Evolutionary conservation across 1,140 invertebrate genomes (phyloP), one percentile per base, ranked within the genome.

Genomic region (Calliopsis andreniformis): DNA sequence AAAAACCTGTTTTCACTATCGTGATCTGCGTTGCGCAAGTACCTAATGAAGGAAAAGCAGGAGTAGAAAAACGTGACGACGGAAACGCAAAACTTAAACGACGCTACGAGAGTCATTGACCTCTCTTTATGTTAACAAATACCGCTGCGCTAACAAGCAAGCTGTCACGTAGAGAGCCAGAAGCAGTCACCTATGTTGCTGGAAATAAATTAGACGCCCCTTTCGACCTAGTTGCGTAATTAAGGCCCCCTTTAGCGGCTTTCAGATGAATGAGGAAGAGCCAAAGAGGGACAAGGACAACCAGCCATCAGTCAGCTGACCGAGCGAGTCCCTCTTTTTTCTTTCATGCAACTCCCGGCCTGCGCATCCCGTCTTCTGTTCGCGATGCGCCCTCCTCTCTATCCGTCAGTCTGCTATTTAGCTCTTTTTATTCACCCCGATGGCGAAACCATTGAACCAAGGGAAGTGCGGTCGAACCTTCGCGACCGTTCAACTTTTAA

Each of bases 221-320:
- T 89, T 90, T 89, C 87, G 90, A 91, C 90, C 90, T 90, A 91
- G 85, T 91, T 91, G 88, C 87, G 87, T 90, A 91, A 90, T 91
- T 89, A 88, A 89, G 88, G 87, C 81, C 87, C 86, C 86, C 87
- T 86, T 78, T 79, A 55, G 82, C 71, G 66, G 79, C 80, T 84
- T 84, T 69, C 84, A 82, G 85, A 87, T 85, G 80, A 78, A 82
- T 80, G 79, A 81, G 71, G 78, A 78, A 84, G 76, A 73, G 32
- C 59, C 69, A 49, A 80, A 84, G 72, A 82, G 80, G 75, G 83
- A 86, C 79, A 80, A 76, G 73, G 73, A 76, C 72, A 43, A 20
- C 6, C 18, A 23, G 53, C 14, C 66, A 45, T 42, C 28, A 61
- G 70, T 86, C 83, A 86, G 81, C 78, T 84, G 80, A 85, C 85